phyloP scores from a whole-genome alignment of 2,113 vertebrate genomes.

The Microcebus griseorufus region DNA sequence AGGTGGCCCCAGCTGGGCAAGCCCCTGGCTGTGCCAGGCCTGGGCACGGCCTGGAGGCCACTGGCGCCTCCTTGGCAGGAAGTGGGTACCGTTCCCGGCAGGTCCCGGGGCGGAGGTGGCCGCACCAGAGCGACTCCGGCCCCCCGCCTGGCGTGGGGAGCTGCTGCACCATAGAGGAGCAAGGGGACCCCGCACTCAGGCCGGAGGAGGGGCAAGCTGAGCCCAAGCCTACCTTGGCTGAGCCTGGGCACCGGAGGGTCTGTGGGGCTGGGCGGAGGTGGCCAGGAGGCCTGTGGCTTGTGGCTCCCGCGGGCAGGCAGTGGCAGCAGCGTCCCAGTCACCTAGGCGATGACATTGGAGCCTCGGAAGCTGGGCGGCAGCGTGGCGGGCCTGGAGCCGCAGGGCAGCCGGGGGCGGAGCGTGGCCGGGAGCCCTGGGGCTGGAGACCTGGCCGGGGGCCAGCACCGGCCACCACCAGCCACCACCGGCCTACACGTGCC shows the following conservation, averaged over 20 bases:
- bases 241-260: constrained; percentile 75
- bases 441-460: not conserved
- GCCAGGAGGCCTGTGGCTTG: constrained; percentile 23
- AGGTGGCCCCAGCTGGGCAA: rapidly evolving
- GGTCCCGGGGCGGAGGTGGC: rapidly evolving
- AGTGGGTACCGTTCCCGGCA: not conserved
- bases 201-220: not conserved
- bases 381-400: constrained; percentile 72
- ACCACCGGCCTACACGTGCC: not conserved
- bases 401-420: constrained; percentile 52
- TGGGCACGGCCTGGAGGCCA: rapidly evolving
- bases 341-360: constrained; percentile 89
- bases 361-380: constrained; percentile 76
- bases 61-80: not conserved
- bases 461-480: not conserved
- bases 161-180: not conserved
- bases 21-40: not conserved
- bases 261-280: constrained; percentile 39
- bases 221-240: constrained; percentile 77
- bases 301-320: not conserved
- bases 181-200: constrained; percentile 45
- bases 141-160: not conserved
- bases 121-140: not conserved
- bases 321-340: constrained; percentile 86
- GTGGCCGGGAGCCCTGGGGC: constrained; percentile 59